These are phyloP conservation scores for Aplodontia rufa DNA, from an alignment of 2,113 vertebrate species.

Conservation along the genomic window DNA sequence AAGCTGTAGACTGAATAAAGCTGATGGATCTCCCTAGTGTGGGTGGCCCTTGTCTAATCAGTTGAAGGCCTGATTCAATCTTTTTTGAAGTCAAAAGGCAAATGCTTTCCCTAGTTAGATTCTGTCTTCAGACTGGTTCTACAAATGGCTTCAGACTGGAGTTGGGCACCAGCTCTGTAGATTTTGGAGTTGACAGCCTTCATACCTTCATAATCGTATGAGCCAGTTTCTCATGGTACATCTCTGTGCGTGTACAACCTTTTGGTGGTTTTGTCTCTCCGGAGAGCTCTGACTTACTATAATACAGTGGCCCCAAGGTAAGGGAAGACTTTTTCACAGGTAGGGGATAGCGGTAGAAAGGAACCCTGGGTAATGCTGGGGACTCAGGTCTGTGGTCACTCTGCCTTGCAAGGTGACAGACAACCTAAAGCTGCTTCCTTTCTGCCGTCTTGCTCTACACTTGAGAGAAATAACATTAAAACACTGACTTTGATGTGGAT, in stretches of 20 bases:
- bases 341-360: neutral
- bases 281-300: too few species aligned
- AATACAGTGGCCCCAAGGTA: neutral
- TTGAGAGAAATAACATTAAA: neutral
- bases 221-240: neutral
- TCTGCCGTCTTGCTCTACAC: neutral
- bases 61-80: neutral
- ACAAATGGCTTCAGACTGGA: neutral
- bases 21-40: too few species aligned
- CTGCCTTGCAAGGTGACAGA: neutral
- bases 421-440: neutral
- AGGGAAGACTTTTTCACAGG: neutral
- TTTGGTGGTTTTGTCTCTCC: neutral
- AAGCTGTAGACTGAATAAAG: too few species aligned
- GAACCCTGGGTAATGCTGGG: neutral
- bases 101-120: neutral
- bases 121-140: neutral
- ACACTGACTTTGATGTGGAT: neutral
- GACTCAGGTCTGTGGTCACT: neutral
- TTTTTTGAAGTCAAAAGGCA: neutral
- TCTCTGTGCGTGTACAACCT: neutral
- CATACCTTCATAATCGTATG: neutral
- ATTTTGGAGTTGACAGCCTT: neutral
- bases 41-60: neutral
- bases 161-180: neutral